A percentile compares a stretch with the other conserved stretches of the same genome.
Evolutionary conservation across 2,113 vertebrate species (phyloP).

Genomic region (Platysteira castanea): DNA sequence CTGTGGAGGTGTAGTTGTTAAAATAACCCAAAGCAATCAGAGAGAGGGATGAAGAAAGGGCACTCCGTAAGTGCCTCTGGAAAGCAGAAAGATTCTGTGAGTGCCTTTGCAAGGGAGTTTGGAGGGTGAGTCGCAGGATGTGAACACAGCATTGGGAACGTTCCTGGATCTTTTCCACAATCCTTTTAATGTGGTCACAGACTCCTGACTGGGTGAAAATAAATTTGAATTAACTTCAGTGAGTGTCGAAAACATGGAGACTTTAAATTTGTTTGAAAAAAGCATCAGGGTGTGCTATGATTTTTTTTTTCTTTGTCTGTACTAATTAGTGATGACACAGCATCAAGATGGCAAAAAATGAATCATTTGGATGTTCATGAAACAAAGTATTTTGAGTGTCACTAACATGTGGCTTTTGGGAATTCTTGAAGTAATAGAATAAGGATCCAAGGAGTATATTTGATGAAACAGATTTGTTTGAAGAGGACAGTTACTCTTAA

Average conservation of each 20-base stretch:
- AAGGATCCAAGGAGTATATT: not conserved
- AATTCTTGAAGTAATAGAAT: not conserved
- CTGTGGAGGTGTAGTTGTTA: not conserved
- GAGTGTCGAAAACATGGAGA: conserved; percentile 45
- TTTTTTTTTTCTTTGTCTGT: conserved; percentile 22
- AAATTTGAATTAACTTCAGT: conserved; percentile 43
- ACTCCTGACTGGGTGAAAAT: conserved; percentile 51
- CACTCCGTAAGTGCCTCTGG: not conserved
- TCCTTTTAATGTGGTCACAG: conserved; percentile 50
- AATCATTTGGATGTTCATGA: conserved; percentile 34
- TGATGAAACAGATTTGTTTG: conserved; percentile 22
- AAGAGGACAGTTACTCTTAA: not conserved
- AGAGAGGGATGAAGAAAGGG: not conserved
- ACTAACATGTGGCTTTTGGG: conserved; percentile 30
- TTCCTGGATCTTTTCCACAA: conserved; percentile 19
- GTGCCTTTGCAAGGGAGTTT: not conserved
- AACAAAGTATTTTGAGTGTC: not conserved
- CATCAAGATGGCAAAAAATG: conserved; percentile 40
- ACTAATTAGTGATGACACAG: conserved; percentile 55
- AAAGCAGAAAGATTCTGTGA: not conserved
- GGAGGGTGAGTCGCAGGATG: conserved; percentile 19
- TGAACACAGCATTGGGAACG: conserved; percentile 30
- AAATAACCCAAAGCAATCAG: not conserved
- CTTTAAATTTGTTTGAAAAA: conserved; percentile 47
- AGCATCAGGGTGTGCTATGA: not conserved